Evolutionary conservation across 2,888 invertebrate species (phyloP).

Genomic region (Agelastica alni): DNA sequence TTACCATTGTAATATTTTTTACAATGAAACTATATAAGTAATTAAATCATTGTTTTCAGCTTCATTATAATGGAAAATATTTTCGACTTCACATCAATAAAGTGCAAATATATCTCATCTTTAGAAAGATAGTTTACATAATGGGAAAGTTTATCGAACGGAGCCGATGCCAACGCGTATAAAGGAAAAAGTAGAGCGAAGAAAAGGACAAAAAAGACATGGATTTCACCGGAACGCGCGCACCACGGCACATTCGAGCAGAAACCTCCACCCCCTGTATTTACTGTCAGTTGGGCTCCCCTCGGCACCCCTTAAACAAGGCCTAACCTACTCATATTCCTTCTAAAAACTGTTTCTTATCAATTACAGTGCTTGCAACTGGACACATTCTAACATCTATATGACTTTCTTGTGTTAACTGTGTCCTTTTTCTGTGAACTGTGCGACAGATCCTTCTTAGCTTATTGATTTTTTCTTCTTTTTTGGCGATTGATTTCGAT

Average conservation of each 20-base stretch:
- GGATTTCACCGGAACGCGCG: conserved; percentile 30
- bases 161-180: conserved; percentile 11
- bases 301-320: conserved; percentile 39
- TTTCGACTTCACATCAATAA: no score
- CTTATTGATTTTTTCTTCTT: conserved; percentile 43
- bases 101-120: not conserved
- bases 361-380: conserved; percentile 33
- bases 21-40: no score
- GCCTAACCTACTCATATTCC: conserved; percentile 37
- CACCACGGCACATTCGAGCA: conserved; percentile 34
- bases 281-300: conserved; percentile 46
- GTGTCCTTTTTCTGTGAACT: conserved; percentile 38
- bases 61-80: no score
- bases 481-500: conserved; percentile 41
- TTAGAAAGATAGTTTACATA: conserved; percentile 17
- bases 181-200: conserved; percentile 18
- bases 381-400: conserved; percentile 30
- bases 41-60: no score
- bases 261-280: conserved; percentile 46
- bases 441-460: conserved; percentile 35
- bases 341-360: conserved; percentile 36
- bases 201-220: conserved; percentile 21
- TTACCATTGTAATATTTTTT: no score
- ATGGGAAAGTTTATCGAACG: conserved; percentile 26
- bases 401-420: conserved; percentile 34